A percentile compares a stretch with the other conserved stretches of the same genome.
phyloP scores from a whole-genome alignment of 2,113 vertebrate species.

The Megatriorchis doriae region DNA sequence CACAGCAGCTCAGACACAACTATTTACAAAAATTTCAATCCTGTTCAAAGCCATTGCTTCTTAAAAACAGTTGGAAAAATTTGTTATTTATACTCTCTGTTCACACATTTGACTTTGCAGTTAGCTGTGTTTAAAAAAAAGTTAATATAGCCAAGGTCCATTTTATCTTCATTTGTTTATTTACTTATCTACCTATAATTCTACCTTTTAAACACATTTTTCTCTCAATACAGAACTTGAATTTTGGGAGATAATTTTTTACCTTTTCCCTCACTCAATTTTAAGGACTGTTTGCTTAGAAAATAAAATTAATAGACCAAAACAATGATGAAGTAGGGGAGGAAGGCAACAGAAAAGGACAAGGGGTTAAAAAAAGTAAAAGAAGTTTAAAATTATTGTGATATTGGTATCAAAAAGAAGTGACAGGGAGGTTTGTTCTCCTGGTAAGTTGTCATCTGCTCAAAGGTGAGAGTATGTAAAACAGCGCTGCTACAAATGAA shows the following conservation, averaged over 20 bases:
- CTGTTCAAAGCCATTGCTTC: background rate
- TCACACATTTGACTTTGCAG: background rate
- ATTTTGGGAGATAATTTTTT: background rate
- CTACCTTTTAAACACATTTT: background rate
- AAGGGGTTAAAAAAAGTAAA: background rate
- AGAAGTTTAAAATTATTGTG: background rate
- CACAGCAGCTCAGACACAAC: background rate
- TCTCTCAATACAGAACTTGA: background rate
- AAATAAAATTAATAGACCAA: background rate
- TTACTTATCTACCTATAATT: background rate
- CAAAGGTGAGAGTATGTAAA: background rate
- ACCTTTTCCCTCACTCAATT: background rate
- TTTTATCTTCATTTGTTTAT: background rate
- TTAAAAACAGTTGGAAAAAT: background rate
- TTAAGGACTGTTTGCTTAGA: background rate
- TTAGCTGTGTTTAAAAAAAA: background rate
- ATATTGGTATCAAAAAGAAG: background rate
- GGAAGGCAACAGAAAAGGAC: background rate
- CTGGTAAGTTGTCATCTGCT: background rate
- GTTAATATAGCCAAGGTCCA: background rate
- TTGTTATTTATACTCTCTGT: background rate
- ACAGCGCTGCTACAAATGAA: background rate
- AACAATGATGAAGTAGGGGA: rapidly evolving
- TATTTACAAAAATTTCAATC: background rate
- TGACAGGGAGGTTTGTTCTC: background rate